A percentile compares a stretch with the other conserved stretches of the same genome.
phyloP scores from a whole-genome alignment of 2,888 invertebrate genomes.

The Luffia ferchaultella region DNA sequence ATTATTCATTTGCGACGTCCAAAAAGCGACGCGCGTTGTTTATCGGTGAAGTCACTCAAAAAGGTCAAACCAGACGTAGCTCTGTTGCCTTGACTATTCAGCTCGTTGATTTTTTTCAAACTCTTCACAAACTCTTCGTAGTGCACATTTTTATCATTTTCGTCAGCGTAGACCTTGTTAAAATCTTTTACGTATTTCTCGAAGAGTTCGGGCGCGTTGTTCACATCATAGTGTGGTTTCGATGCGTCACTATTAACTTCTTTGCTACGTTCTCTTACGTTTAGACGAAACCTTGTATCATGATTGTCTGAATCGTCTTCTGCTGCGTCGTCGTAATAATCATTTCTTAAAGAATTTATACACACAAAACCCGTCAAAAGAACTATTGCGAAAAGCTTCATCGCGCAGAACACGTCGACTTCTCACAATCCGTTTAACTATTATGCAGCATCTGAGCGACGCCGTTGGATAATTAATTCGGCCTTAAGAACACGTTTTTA shows the following conservation, averaged over 20 bases:
- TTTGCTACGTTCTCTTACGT: background rate
- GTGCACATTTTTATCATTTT: slow-evolving; percentile 24
- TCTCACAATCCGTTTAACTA: too few species aligned
- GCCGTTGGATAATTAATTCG: too few species aligned
- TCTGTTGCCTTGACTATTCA: slow-evolving; percentile 1
- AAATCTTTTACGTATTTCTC: slow-evolving; percentile 24
- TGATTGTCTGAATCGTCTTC: background rate
- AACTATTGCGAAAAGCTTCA: background rate
- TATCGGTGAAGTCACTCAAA: slow-evolving; percentile 1
- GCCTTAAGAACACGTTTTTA: too few species aligned
- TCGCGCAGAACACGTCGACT: background rate
- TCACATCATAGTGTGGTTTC: slow-evolving; percentile 21
- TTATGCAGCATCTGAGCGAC: too few species aligned
- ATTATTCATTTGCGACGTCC: background rate
- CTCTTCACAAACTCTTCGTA: slow-evolving; percentile 22
- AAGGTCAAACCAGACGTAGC: slow-evolving; percentile 4
- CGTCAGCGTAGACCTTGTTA: slow-evolving; percentile 26
- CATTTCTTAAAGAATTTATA: background rate
- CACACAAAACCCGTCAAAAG: background rate
- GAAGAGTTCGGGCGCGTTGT: slow-evolving; percentile 22
- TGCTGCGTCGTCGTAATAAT: background rate
- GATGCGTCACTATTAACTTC: background rate
- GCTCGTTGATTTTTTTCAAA: slow-evolving; percentile 7
- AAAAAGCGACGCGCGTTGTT: background rate
- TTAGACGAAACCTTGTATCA: background rate